Evolutionary conservation across 2,888 invertebrate genomes (phyloP), one percentile per base, ranked within the genome.

Genomic region (Molorchus minor): DNA sequence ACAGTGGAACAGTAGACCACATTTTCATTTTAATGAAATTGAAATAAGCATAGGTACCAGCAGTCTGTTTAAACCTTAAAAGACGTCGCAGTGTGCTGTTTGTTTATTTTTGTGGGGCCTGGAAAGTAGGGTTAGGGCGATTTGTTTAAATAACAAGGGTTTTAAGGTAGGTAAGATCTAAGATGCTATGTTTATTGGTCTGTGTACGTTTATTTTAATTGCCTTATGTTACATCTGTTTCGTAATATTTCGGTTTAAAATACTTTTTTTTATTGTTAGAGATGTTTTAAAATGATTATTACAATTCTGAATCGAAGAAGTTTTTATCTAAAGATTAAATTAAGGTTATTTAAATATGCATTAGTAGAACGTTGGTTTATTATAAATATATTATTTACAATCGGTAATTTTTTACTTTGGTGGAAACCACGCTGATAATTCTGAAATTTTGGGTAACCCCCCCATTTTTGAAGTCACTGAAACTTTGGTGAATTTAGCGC

Each of bases 51-150:
- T n/a, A n/a, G n/a, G n/a, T n/a, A n/a, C n/a, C 25, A 25, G 4
- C 4, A 25, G 25, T 8, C 3, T 25, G 8, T 5, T 25, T 25
- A 25, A 8, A 8, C 3, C 3, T 25, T 25, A 8, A 5, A 25
- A 25, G 25, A 5, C 3, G 8, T 25, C 8, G 25, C 4, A 8
- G 8, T 19, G 43, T 43, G 43, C 43, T 13, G 43, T 43, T 25
- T 33, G 43, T 21, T 21, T 41, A 41, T 19, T 43, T 43, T 25
- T 43, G 43, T 43, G 43, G 17, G 3, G 15, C 25, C 10, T 10
- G 3, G 25, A 43, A 43, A 43, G 43, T 43, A 25, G 43, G 43
- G 43, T 43, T 43, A 43, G 43, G 25, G 43, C 25, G 43, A 1
- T 41, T 41, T n/a, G 21, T 41, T 20, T n/a, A n/a, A 41, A 33